These are phyloP conservation scores for Scolopax rusticola DNA, from an alignment of 2,797 vertebrate species.

Conservation along the genomic window DNA sequence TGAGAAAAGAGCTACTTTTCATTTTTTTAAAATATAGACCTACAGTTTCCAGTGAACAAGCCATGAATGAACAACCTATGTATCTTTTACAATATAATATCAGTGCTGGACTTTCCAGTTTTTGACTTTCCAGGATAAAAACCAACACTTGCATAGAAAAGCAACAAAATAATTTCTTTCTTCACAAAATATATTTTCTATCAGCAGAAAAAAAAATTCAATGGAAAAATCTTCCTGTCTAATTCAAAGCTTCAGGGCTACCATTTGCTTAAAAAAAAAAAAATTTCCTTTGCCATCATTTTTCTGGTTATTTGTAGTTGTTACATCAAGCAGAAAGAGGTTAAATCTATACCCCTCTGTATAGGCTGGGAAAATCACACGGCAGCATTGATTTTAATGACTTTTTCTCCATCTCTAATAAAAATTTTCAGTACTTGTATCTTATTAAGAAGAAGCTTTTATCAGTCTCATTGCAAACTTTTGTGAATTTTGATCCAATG, in stretches of 20 bases:
- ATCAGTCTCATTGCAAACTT: neutral
- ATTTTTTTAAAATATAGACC: neutral
- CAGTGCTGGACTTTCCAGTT: neutral
- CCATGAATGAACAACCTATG: neutral
- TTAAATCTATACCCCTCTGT: neutral
- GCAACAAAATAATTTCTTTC: neutral
- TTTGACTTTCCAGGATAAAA: neutral
- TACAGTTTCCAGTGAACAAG: neutral
- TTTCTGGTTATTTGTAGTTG: neutral
- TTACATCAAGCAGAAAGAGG: neutral
- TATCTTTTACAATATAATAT: neutral
- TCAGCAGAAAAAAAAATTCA: neutral
- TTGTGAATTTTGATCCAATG: neutral
- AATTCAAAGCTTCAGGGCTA: neutral
- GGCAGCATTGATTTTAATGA: neutral
- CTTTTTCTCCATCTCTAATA: neutral
- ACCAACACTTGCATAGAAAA: neutral
- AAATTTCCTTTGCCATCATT: neutral
- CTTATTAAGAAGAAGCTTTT: neutral
- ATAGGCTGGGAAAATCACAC: neutral
- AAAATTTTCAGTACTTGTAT: neutral
- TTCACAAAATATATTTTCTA: neutral
- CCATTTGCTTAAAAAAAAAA: neutral
- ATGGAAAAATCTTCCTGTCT: neutral
- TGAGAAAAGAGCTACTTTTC: neutral